Conservation (phyloP, 1,140 invertebrate species). For the Heliconius hermathena region DNA sequence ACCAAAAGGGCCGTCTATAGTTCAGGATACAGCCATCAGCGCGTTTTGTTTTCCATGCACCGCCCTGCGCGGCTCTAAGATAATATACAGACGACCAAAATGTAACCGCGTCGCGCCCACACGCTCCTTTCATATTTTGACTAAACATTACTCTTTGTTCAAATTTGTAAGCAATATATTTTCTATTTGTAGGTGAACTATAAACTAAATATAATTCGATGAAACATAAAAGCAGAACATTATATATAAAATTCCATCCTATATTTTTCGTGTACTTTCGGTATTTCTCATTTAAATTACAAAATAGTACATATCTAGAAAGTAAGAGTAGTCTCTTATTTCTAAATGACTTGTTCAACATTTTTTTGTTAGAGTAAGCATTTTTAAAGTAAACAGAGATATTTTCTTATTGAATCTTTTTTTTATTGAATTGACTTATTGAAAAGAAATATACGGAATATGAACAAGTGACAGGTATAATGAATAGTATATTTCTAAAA, state of each 20-base stretch:
- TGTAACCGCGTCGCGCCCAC: slow-evolving; percentile 68
- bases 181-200: not conserved
- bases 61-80: slow-evolving; percentile 63
- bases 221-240: not conserved
- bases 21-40: slow-evolving; percentile 63
- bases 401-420: no score
- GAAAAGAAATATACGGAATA: not conserved
- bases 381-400: not conserved
- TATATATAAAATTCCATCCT: not conserved
- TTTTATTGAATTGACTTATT: not conserved
- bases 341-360: no score
- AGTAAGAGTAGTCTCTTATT: no score
- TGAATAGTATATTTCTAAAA: no score
- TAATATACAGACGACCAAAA: slow-evolving; percentile 72
- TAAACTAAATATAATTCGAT: not conserved
- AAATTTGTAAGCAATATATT: slow-evolving; percentile 1
- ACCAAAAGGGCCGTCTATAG: slow-evolving; percentile 44
- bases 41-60: slow-evolving; percentile 60
- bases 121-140: slow-evolving; percentile 60
- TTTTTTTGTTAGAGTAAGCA: no score
- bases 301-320: not conserved
- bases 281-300: not conserved
- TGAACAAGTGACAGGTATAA: not conserved
- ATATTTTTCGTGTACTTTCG: not conserved
- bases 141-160: slow-evolving; percentile 49